These are phyloP conservation scores for Nemotelus nigrinus DNA, from an alignment of 2,888 invertebrate genomes.

Conservation along the genomic window DNA sequence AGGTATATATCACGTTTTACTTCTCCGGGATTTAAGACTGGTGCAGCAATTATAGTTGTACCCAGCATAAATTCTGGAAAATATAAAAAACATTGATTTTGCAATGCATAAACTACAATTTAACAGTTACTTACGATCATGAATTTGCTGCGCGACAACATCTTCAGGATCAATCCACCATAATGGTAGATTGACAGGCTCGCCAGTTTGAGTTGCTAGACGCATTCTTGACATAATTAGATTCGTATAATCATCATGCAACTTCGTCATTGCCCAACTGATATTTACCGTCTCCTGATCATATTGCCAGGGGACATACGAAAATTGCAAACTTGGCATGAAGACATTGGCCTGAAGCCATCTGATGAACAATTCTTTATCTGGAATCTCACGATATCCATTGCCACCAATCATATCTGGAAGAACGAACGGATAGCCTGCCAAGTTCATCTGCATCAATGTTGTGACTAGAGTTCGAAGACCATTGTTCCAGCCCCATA, in stretches of 20 bases:
- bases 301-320: conserved; percentile 80
- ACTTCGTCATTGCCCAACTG: conserved; percentile 70
- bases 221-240: conserved; percentile 73
- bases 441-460: conserved; percentile 64
- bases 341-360: conserved; percentile 81
- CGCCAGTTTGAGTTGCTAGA: conserved; percentile 69
- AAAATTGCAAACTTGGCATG: conserved; percentile 82
- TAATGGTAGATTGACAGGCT: conserved; percentile 81
- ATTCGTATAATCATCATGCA: conserved; percentile 73
- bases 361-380: conserved; percentile 73
- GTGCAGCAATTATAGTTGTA: conserved; percentile 80
- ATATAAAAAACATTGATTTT: neutral
- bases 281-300: conserved; percentile 71
- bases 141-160: conserved; percentile 68
- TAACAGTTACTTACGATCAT: conserved; percentile 67
- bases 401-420: conserved; percentile 82
- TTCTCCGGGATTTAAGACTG: conserved; percentile 74
- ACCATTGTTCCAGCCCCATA: conserved; percentile 74
- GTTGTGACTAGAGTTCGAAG: conserved; percentile 74
- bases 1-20: conserved; percentile 76
- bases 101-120: neutral
- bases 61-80: conserved; percentile 80
- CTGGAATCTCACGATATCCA: conserved; percentile 67
- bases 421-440: conserved; percentile 72
- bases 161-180: conserved; percentile 86